Evolutionary conservation across 2,888 invertebrate genomes (phyloP).

Genomic region (Pandemis cinnamomeana): DNA sequence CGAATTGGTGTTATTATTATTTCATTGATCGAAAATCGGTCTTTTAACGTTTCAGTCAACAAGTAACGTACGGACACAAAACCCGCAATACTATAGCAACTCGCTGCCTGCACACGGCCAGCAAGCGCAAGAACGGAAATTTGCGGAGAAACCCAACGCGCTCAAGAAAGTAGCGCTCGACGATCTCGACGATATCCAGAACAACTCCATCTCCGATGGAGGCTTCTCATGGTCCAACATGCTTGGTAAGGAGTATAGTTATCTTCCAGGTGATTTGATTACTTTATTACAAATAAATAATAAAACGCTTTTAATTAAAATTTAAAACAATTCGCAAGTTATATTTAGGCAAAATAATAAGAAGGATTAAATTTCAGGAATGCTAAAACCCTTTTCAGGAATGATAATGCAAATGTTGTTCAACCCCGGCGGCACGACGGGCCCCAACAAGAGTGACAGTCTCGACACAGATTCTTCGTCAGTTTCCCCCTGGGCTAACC

Average conservation of each 20-base stretch:
- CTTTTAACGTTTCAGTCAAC: constrained; percentile 66
- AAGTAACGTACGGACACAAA: constrained; percentile 77
- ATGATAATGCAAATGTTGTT: constrained; percentile 95
- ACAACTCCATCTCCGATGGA: constrained; percentile 90
- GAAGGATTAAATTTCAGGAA: constrained; percentile 40
- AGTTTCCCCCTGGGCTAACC: constrained; percentile 94
- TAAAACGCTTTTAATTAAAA: constrained; percentile 15
- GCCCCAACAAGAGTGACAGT: constrained; percentile 93
- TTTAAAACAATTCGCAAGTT: constrained; percentile 15
- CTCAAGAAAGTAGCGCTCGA: constrained; percentile 94
- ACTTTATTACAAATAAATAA: constrained; percentile 19
- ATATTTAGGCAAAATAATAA: constrained; percentile 32
- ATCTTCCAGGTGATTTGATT: constrained; percentile 39
- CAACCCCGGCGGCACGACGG: constrained; percentile 85
- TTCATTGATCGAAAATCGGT: background rate
- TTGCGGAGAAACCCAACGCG: constrained; percentile 94
- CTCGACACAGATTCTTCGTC: constrained; percentile 88
- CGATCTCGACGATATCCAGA: constrained; percentile 92
- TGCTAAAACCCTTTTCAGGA: constrained; percentile 66
- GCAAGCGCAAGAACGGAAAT: constrained; percentile 88
- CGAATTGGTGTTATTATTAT: no score
- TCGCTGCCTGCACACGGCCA: constrained; percentile 69
- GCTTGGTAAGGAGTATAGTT: constrained; percentile 83
- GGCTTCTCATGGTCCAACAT: constrained; percentile 96
- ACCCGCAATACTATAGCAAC: constrained; percentile 79